A percentile compares a stretch with the other conserved stretches of the same genome.
Conservation (phyloP, 2,888 invertebrate species). For the Ernsta delagoae region DNA sequence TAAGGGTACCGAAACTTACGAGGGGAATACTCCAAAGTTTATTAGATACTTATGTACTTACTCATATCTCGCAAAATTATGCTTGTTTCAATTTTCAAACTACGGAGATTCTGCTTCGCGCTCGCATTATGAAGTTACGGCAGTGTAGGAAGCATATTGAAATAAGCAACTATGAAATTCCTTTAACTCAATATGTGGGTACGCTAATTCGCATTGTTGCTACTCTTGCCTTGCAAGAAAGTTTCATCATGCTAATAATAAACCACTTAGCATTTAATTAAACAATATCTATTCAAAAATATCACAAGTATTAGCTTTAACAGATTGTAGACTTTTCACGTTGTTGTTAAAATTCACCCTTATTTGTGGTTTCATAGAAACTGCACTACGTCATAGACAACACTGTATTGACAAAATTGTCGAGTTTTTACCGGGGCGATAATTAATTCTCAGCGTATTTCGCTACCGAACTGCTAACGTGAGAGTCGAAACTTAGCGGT, state of each 20-base stretch:
- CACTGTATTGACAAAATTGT: background rate
- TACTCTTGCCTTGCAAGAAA: background rate
- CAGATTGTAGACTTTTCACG: no score
- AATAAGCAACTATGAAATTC: slow-evolving; percentile 12
- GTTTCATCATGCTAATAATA: no score
- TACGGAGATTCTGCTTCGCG: slow-evolving; percentile 12
- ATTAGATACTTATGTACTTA: no score
- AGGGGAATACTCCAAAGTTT: slow-evolving; percentile 20
- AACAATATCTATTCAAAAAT: no score
- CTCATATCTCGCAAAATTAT: slow-evolving; percentile 21
- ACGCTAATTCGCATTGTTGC: background rate
- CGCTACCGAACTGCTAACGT: slow-evolving; percentile 26
- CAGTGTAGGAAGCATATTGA: background rate
- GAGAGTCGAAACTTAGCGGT: slow-evolving; percentile 17
- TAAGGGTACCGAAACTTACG: slow-evolving; percentile 15
- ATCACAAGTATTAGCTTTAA: no score
- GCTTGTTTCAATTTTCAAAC: slow-evolving; percentile 19
- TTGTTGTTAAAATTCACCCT: no score
- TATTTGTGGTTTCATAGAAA: background rate
- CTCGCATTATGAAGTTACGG: slow-evolving; percentile 17
- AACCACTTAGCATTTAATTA: no score
- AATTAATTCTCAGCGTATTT: slow-evolving; percentile 4
- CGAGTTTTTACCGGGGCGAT: background rate
- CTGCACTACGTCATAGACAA: no score
- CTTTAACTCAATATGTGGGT: background rate